phyloP scores from a whole-genome alignment of 2,888 invertebrate genomes.

The Bugulina stolonifera region DNA sequence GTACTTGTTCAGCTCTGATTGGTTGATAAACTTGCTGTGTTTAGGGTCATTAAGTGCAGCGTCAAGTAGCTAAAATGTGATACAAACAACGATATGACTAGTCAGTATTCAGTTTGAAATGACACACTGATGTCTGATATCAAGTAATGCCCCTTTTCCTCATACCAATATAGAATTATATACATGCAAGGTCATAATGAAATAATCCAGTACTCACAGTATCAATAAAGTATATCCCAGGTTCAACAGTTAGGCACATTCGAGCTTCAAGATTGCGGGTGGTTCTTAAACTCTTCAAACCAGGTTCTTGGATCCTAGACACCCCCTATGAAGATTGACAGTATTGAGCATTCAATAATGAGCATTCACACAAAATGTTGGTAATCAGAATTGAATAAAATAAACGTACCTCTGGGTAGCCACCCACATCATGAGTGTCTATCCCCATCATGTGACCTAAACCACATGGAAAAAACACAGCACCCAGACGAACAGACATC shows the following conservation, averaged over 20 bases:
- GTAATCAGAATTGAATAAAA: too few species aligned
- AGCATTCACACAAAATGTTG: not conserved
- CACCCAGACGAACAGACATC: conserved; percentile 66
- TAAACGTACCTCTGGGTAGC: conserved; percentile 69
- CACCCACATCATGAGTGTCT: conserved; percentile 96
- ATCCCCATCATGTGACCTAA: conserved; percentile 90
- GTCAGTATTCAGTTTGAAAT: too few species aligned
- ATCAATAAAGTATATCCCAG: conserved; percentile 91
- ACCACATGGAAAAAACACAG: conserved; percentile 91
- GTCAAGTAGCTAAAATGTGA: conserved; percentile 65
- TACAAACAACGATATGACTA: too few species aligned
- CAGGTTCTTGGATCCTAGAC: conserved; percentile 62
- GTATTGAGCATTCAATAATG: not conserved
- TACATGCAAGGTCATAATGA: too few species aligned
- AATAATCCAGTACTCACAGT: conserved; percentile 42
- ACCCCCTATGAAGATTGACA: conserved; percentile 20
- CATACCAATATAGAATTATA: too few species aligned
- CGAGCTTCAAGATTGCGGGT: conserved; percentile 64
- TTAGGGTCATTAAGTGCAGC: conserved; percentile 68
- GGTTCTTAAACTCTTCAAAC: conserved; percentile 73
- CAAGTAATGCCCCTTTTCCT: too few species aligned
- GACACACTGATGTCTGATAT: too few species aligned
- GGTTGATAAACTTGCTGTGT: conserved; percentile 70
- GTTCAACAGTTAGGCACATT: conserved; percentile 93
- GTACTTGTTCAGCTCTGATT: conserved; percentile 68